phyloP scores from a whole-genome alignment of 2,113 vertebrate species.

The Illadopsis cleaveri region DNA sequence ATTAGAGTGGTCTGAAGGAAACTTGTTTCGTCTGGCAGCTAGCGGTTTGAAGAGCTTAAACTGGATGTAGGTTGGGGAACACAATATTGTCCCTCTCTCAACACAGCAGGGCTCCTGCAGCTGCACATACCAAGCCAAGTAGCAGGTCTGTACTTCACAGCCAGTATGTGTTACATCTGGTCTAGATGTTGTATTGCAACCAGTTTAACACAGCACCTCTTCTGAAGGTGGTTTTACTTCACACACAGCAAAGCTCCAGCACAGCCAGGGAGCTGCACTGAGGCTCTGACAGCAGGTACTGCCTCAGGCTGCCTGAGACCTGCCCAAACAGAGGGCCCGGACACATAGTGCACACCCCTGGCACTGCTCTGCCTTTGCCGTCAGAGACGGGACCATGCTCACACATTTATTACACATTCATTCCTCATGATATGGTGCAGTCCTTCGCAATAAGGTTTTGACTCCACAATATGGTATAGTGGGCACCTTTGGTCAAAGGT shows the following conservation, averaged over 20 bases:
- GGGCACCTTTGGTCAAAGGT: neutral
- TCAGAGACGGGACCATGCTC: neutral
- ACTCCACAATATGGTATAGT: too few species aligned
- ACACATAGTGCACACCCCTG: fast-evolving
- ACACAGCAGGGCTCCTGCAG: fast-evolving
- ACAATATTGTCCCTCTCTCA: fast-evolving
- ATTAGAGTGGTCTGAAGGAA: neutral
- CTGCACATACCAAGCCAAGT: neutral
- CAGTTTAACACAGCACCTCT: neutral
- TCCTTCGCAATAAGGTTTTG: neutral
- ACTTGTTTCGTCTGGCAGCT: neutral
- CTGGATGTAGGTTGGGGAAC: fast-evolving
- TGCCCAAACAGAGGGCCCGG: fast-evolving
- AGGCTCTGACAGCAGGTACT: fast-evolving
- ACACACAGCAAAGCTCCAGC: neutral
- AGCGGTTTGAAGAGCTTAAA: neutral
- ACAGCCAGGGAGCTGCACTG: fast-evolving
- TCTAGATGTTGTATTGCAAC: neutral
- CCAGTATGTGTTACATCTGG: neutral
- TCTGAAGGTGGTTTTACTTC: neutral
- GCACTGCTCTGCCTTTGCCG: fast-evolving
- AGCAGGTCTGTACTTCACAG: neutral
- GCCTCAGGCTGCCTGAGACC: neutral
- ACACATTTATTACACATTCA: too few species aligned
- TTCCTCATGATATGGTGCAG: neutral